Percentiles rank a stretch among this genome's conserved stretches.
Conservation (phyloP, 1,140 invertebrate species). For the Drosophila oshimai region DNA sequence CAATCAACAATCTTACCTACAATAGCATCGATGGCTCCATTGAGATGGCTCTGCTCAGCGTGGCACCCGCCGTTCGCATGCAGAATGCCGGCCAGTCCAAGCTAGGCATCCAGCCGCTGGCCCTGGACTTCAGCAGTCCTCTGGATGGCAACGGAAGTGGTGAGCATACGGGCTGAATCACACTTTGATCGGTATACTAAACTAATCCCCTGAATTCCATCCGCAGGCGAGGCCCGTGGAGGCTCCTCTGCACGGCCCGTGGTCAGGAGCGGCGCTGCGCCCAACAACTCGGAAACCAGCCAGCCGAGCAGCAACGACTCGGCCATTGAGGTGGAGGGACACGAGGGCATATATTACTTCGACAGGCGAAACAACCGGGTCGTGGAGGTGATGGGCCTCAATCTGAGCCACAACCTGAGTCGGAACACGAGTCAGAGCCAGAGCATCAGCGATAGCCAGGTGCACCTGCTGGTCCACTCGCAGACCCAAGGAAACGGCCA, state of each 20-base stretch:
- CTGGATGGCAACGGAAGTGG: no score
- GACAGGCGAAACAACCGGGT: slow-evolving; percentile 38
- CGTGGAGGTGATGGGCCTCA: slow-evolving; percentile 16
- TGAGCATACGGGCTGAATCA: no score
- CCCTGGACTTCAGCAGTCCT: slow-evolving; percentile 51
- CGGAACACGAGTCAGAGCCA: background rate
- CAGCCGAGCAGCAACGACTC: slow-evolving; percentile 65
- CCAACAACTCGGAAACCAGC: slow-evolving; percentile 43
- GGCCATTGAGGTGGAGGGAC: slow-evolving; percentile 57
- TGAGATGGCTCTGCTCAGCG: slow-evolving; percentile 42
- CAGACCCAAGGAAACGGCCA: background rate
- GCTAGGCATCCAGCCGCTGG: slow-evolving; percentile 35
- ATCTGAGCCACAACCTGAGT: background rate
- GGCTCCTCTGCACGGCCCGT: slow-evolving; percentile 11
- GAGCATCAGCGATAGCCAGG: background rate
- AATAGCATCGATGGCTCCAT: slow-evolving; percentile 48
- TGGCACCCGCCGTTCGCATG: background rate
- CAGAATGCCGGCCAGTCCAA: background rate
- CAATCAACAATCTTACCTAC: slow-evolving; percentile 36
- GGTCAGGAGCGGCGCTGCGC: slow-evolving; percentile 3
- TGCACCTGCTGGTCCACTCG: slow-evolving; percentile 2
- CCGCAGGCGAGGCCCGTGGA: no score
- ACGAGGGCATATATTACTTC: slow-evolving; percentile 35
- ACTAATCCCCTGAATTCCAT: no score
- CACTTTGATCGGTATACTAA: no score